phyloP scores from a whole-genome alignment of 2,797 vertebrate genomes.

The Sebastes minor region DNA sequence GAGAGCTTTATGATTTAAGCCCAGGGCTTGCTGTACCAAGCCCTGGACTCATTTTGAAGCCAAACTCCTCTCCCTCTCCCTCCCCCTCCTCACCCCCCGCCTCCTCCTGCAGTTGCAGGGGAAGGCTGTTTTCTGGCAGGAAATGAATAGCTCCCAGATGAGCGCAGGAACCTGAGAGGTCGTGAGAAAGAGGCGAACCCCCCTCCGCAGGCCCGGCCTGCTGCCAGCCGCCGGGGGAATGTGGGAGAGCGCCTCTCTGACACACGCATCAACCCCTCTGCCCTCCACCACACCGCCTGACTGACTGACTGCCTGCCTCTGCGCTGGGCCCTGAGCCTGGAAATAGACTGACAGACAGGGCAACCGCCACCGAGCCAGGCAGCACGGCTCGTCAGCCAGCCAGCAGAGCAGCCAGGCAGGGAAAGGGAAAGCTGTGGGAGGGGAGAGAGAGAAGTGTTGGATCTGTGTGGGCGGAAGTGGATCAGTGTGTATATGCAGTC shows the following conservation, averaged over 20 bases:
- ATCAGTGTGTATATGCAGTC: conserved; percentile 55
- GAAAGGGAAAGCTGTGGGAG: conserved; percentile 67
- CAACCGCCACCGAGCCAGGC: conserved; percentile 73
- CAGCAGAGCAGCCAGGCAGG: conserved; percentile 50
- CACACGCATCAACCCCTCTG: conserved; percentile 89
- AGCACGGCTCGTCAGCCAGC: conserved; percentile 53
- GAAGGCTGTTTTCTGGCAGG: conserved; percentile 96
- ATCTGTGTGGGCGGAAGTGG: conserved; percentile 68
- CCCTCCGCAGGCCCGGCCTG: conserved; percentile 88
- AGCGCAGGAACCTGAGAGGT: conserved; percentile 98
- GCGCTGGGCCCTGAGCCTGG: conserved; percentile 73
- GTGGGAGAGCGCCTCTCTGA: conserved; percentile 87
- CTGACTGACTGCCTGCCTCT: conserved; percentile 74
- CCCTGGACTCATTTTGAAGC: conserved; percentile 88
- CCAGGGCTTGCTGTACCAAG: conserved; percentile 89
- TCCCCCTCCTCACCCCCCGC: conserved; percentile 50
- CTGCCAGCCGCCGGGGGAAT: conserved; percentile 90
- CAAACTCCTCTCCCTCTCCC: conserved; percentile 79
- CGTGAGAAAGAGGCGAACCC: conserved; percentile 97
- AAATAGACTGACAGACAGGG: conserved; percentile 82
- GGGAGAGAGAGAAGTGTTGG: conserved; percentile 56
- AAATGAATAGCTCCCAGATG: conserved; percentile 99
- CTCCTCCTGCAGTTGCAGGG: conserved; percentile 85
- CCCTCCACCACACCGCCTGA: conserved; percentile 81
- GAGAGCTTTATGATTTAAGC: conserved; percentile 91